Evolutionary conservation across 2,797 vertebrate genomes (phyloP), one percentile per base, ranked within the genome.

Genomic region (Centroberyx gerrardi): DNA sequence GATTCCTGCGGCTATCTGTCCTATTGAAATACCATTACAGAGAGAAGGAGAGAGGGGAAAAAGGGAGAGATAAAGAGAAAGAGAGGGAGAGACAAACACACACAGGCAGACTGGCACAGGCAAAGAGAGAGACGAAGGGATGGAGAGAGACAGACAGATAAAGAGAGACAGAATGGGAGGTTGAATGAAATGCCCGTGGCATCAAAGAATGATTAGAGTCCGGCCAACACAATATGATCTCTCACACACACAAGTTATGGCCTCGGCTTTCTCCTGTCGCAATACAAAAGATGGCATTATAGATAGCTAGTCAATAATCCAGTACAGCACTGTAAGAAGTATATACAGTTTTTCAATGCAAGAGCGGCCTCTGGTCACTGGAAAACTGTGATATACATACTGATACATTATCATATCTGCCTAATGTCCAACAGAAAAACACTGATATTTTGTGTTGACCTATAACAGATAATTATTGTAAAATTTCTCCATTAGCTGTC

Each of bases 1-100:
- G 91, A 90, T 91, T 92, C 88, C 90, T 90, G 90, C 81, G 85
- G 90, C 86, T 88, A 87, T 89, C 87, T 84, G 84, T 90, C 85
- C 88, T 76, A 88, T 84, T 89, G 91, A 91, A 92, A 94, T 78
- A 80, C 85, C 87, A 89, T 90, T 81, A 87, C 78, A 68, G 70
- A 56, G 71, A 87, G 80, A 85, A 44, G 5, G 86, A 79, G 78
- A 64, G 77, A 78, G 82, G 82, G 80, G 62, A 62, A 85, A 76
- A 83, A 1, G 46, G 22, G 22, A 73, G 88, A 90, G 83, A 86
- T 82, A 90, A 88, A 88, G 80, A 84, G 78, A 40, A 46, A 62
- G 66, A 80, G 85, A 88, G 81, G 27, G 10, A 76, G 3, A 13
- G 76, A 78, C 80, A 87, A 85, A 79, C 86, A 76, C 31, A 59